A percentile compares a stretch with the other conserved stretches of the same genome.
These are phyloP conservation scores for Bombus confusus DNA, from an alignment of 1,140 invertebrate genomes.

Conservation along the genomic window DNA sequence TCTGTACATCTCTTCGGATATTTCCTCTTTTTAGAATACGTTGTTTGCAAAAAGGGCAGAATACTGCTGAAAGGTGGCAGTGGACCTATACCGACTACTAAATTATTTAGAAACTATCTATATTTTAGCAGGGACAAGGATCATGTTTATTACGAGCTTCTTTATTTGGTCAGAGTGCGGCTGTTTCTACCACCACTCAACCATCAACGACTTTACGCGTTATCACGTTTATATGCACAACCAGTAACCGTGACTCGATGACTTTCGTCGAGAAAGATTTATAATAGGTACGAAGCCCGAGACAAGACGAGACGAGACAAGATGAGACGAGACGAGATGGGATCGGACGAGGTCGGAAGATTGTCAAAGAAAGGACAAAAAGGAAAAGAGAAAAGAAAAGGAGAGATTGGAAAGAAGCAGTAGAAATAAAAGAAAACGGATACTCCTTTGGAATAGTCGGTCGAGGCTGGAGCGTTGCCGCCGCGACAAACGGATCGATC, in stretches of 20 bases:
- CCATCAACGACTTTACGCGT: conserved; percentile 24
- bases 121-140: too few relatives aligned
- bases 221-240: too few relatives aligned
- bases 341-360: not conserved
- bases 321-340: conserved; percentile 23
- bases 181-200: conserved; percentile 20
- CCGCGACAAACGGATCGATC: conserved; percentile 69
- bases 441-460: conserved; percentile 50
- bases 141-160: too few relatives aligned
- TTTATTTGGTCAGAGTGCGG: too few relatives aligned
- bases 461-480: conserved; percentile 71
- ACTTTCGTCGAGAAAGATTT: conserved; percentile 26
- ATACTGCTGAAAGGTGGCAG: too few relatives aligned
- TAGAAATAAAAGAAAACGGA: conserved; percentile 45
- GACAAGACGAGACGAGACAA: conserved; percentile 30
- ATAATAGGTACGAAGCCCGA: not conserved
- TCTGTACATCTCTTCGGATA: too few relatives aligned
- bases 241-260: conserved; percentile 65
- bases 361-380: conserved; percentile 17
- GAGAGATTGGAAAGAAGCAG: not conserved
- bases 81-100: too few relatives aligned
- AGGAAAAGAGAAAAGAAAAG: not conserved
- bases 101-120: not conserved
- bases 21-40: too few relatives aligned
- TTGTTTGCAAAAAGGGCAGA: too few relatives aligned